Percentiles rank a stretch among this genome's conserved stretches.
Evolutionary conservation across 2,888 invertebrate species (phyloP).

Genomic region (Tortrix viridana): DNA sequence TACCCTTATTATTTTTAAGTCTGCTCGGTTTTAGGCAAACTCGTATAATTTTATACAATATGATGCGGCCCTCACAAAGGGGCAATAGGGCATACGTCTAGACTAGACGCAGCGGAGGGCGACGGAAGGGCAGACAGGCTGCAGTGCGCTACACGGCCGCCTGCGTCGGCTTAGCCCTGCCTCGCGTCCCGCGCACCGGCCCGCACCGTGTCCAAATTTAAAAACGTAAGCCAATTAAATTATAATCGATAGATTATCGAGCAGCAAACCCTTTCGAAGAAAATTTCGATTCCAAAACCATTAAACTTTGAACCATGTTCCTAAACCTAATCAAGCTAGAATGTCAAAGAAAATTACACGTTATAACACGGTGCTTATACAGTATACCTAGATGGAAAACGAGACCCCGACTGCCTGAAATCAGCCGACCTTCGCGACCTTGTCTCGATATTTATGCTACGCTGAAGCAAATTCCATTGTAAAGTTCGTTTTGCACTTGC

Average conservation of each 20-base stretch:
- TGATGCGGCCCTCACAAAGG: constrained; percentile 30
- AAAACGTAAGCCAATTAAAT: too few relatives aligned
- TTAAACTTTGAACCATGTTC: too few relatives aligned
- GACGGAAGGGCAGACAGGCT: constrained; percentile 65
- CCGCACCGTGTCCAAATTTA: not conserved
- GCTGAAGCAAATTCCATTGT: constrained; percentile 17
- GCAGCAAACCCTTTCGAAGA: not conserved
- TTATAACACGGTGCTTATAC: not conserved
- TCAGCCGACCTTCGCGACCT: constrained; percentile 10
- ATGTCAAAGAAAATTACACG: too few relatives aligned
- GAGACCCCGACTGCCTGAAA: constrained; percentile 9
- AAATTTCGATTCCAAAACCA: not conserved
- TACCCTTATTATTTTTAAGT: not conserved
- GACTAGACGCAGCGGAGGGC: constrained; percentile 59
- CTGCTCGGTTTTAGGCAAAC: constrained; percentile 4
- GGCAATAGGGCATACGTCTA: constrained; percentile 50
- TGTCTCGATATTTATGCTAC: constrained; percentile 3
- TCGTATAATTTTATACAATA: constrained; percentile 31
- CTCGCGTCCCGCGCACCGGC: not conserved
- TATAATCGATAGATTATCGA: too few relatives aligned
- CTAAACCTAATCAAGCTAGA: too few relatives aligned
- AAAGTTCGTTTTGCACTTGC: constrained; percentile 10
- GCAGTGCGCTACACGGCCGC: constrained; percentile 45
- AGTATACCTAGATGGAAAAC: not conserved
- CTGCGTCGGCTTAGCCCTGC: constrained; percentile 5